Conservation (phyloP, 2,113 vertebrate species). For the Aplodontia rufa region DNA sequence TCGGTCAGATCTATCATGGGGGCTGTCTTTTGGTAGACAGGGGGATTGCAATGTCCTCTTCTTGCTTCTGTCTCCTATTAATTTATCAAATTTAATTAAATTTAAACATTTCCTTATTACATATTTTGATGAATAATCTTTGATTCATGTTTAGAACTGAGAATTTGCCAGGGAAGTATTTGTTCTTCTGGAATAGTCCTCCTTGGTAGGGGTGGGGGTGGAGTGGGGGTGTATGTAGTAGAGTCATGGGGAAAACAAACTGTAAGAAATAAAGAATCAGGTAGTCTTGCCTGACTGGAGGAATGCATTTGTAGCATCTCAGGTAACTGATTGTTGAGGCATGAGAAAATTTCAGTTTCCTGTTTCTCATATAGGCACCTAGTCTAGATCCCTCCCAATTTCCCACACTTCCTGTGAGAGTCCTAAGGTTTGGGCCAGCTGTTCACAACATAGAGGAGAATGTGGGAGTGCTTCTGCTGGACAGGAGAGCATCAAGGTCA, state of each 20-base stretch:
- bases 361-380: not conserved
- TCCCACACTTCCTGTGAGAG: not conserved
- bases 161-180: not conserved
- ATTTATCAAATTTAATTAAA: constrained; percentile 8
- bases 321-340: not conserved
- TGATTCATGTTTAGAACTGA: not conserved
- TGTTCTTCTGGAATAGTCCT: not conserved
- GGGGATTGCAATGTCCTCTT: not conserved
- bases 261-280: not conserved
- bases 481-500: not conserved
- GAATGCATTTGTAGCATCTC: not conserved
- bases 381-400: not conserved
- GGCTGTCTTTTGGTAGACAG: not conserved
- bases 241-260: not conserved
- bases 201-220: not conserved
- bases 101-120: not conserved
- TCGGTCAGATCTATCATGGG: not conserved
- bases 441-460: not conserved
- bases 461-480: not conserved
- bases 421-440: not conserved
- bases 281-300: not conserved
- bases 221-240: too few species aligned
- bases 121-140: constrained; percentile 17
- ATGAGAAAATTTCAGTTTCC: not conserved
- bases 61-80: not conserved